Evolutionary conservation across 1,140 invertebrate species (phyloP).

Genomic region (Geopemphigus sp.): DNA sequence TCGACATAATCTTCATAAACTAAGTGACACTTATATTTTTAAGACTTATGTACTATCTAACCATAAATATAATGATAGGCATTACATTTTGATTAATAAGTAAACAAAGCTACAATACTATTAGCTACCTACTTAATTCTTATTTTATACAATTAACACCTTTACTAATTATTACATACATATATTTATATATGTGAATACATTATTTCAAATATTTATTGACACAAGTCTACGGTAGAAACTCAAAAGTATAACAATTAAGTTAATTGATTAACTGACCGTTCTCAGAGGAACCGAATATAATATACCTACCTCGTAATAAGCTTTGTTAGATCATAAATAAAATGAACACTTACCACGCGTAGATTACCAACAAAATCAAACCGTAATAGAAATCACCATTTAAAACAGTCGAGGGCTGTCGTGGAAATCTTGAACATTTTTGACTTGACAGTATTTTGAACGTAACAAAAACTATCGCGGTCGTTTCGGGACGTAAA

Average conservation of each 20-base stretch:
- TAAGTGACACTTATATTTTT: no score
- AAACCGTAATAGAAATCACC: neutral
- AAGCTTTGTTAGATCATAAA: neutral
- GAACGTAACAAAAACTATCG: no score
- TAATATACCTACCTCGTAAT: neutral
- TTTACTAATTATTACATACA: neutral
- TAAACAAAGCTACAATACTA: neutral
- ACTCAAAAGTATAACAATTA: neutral
- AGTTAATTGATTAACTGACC: neutral
- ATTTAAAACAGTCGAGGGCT: no score
- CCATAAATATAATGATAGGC: no score
- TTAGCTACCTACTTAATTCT: neutral
- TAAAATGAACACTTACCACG: neutral
- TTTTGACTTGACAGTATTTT: no score
- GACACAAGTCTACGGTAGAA: neutral
- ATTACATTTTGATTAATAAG: neutral
- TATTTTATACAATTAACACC: neutral
- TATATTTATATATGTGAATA: constrained; percentile 38
- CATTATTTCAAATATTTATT: constrained; percentile 42
- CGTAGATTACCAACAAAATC: neutral
- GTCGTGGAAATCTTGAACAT: no score
- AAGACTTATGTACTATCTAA: no score
- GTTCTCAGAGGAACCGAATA: neutral
- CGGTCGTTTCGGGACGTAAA: no score
- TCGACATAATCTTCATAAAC: no score